Percentiles rank a stretch among this genome's conserved stretches.
phyloP scores from a whole-genome alignment of 2,797 vertebrate species.

The Delichon dasypus region DNA sequence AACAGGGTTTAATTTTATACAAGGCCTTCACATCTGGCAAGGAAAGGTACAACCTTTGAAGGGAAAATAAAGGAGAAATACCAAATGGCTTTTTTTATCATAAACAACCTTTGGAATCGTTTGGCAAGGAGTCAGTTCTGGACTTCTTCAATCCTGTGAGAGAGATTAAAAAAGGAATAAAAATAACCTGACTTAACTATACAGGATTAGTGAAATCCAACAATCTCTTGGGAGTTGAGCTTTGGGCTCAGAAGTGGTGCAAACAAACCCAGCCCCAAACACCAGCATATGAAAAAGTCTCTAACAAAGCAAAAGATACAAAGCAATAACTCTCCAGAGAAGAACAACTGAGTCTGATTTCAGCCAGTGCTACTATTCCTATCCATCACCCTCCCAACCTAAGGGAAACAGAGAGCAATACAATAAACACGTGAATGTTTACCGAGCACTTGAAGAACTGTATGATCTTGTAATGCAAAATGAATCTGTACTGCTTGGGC shows the following conservation, averaged over 20 bases:
- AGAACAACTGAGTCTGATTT: neutral
- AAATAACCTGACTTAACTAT: slow-evolving; percentile 36
- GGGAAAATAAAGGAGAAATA: slow-evolving; percentile 9
- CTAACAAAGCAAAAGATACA: neutral
- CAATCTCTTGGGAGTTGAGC: neutral
- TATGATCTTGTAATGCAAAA: neutral
- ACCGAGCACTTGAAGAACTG: neutral
- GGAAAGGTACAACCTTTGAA: neutral
- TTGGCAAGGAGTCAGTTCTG: neutral
- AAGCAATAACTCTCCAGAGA: neutral
- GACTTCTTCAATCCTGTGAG: neutral
- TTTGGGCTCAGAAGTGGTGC: neutral
- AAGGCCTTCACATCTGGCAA: neutral
- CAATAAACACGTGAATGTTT: neutral
- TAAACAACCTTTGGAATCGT: neutral
- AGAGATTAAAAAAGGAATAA: slow-evolving; percentile 20
- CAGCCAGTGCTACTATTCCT: neutral
- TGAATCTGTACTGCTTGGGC: neutral
- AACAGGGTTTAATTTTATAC: neutral
- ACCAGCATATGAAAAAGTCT: neutral
- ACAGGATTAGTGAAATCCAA: slow-evolving; percentile 20
- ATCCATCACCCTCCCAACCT: neutral
- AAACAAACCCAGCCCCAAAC: neutral
- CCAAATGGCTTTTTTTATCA: neutral
- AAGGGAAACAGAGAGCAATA: neutral